Evolutionary conservation across 2,113 vertebrate species (phyloP), one percentile per base, ranked within the genome.

Genomic region (Vombatus ursinus): DNA sequence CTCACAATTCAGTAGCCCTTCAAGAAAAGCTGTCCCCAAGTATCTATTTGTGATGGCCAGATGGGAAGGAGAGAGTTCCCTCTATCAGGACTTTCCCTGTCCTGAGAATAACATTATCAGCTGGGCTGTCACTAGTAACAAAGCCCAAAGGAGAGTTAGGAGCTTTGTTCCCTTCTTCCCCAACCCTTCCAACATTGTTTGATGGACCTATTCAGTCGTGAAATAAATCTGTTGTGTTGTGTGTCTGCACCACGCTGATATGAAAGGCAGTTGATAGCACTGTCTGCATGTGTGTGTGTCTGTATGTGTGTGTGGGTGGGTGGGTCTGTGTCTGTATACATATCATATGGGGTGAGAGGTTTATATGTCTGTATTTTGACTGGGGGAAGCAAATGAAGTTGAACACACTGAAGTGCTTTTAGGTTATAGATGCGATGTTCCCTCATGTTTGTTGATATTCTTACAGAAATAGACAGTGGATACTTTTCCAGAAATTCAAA

Each of bases 211-310:
- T 97, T 98, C 97, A 94, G 90, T 89, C 51, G 8, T 95, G 97
- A 95, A 97, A 97, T 54, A 96, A 97, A 91, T 14, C 50, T 50
- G 84, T 96, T 8, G 92, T 7, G 51, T 24, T 91, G 94, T n/a
- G 91, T 61, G 97, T 95, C 97, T 98, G 98, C 94, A 10, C 91
- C 44, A 9, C 5, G 47, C 97, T 98, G 98, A 98, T 98, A 98
- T 0, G 96, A 53, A 96, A 92, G 96, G 93, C 77, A 89, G 96
- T 89, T 50, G 92, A 98, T 44, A 91, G 84, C 0, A 3, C 84
- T 23, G n/a, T 96, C 91, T 91, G 31, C 84, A 94, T 91, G 92
- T 95, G 95, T n/a, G 37, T 50, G 90, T 93, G 52, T 52, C 19
- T 77, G 37, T 53, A 12, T 93, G 92, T 89, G 49, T 53, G 28